Percentiles rank a stretch among this genome's conserved stretches.
phyloP scores from a whole-genome alignment of 2,888 invertebrate species.

The Coelopa pilipes region DNA sequence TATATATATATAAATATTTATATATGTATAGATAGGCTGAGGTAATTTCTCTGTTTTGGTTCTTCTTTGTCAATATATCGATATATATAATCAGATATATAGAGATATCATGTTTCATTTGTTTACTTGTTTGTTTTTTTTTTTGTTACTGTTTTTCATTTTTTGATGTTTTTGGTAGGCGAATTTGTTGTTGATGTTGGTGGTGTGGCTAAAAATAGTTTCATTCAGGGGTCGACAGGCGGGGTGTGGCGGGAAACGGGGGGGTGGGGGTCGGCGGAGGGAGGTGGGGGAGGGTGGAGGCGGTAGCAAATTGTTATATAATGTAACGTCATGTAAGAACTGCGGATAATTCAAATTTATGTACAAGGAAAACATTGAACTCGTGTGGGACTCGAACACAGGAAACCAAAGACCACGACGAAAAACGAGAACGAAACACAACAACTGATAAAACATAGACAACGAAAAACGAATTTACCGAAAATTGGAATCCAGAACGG shows the following conservation, averaged over 20 bases:
- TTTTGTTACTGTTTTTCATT: slow-evolving; percentile 19
- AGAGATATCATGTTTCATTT: slow-evolving; percentile 49
- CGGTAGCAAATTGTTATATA: slow-evolving; percentile 3
- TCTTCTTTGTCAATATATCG: slow-evolving; percentile 15
- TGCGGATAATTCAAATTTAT: slow-evolving; percentile 37
- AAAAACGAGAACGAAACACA: slow-evolving; percentile 1
- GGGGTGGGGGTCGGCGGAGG: neutral
- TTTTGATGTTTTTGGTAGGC: slow-evolving; percentile 22
- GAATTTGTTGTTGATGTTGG: slow-evolving; percentile 7
- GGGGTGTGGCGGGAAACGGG: too few species aligned
- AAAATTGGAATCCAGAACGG: too few species aligned
- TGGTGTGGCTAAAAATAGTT: neutral
- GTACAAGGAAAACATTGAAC: slow-evolving; percentile 36
- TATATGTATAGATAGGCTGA: slow-evolving; percentile 24
- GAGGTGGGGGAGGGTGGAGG: slow-evolving; percentile 1
- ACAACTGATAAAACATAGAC: slow-evolving; percentile 26
- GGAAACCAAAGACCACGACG: slow-evolving; percentile 20
- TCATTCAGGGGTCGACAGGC: too few species aligned
- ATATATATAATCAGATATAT: slow-evolving; percentile 6
- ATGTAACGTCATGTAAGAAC: slow-evolving; percentile 28
- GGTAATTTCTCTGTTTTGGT: slow-evolving; percentile 33
- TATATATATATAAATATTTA: slow-evolving; percentile 23
- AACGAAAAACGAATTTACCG: slow-evolving; percentile 15
- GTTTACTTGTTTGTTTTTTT: slow-evolving; percentile 50
- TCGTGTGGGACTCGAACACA: neutral